A percentile compares a stretch with the other conserved stretches of the same genome.
Conservation (phyloP, 1,140 invertebrate species). For the Antheraea mylitta region DNA sequence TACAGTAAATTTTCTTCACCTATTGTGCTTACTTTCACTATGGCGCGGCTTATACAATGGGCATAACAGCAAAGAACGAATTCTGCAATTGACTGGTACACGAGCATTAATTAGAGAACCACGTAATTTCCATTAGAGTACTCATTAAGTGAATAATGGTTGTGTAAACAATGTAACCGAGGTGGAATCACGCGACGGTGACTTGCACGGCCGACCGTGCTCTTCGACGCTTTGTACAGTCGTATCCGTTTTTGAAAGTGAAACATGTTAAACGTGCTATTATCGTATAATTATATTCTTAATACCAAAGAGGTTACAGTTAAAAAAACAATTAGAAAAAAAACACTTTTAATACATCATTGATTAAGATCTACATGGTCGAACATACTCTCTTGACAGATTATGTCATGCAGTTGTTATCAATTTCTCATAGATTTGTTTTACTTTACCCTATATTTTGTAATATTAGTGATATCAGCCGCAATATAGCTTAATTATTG, state of each 20-base stretch:
- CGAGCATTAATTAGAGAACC: slow-evolving; percentile 54
- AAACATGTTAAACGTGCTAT: slow-evolving; percentile 49
- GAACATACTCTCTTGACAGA: too few species aligned
- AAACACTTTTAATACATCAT: too few species aligned
- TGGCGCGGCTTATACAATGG: not conserved
- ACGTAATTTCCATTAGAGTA: slow-evolving; percentile 46
- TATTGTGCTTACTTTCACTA: too few species aligned
- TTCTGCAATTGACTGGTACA: slow-evolving; percentile 2
- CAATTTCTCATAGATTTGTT: too few species aligned
- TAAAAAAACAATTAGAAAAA: not conserved
- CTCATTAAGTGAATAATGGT: slow-evolving; percentile 60
- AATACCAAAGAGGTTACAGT: not conserved
- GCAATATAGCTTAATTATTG: too few species aligned
- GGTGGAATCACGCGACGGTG: slow-evolving; percentile 63
- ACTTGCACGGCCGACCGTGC: slow-evolving; percentile 44
- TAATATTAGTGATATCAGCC: too few species aligned
- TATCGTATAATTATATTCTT: slow-evolving; percentile 21
- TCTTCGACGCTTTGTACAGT: slow-evolving; percentile 38
- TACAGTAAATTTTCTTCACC: too few species aligned
- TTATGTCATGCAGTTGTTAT: too few species aligned
- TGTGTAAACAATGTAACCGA: slow-evolving; percentile 57
- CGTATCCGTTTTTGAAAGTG: slow-evolving; percentile 48
- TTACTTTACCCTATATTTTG: too few species aligned
- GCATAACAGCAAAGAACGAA: not conserved
- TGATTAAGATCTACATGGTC: too few species aligned